Percentiles rank a stretch among this genome's conserved stretches.
Evolutionary conservation across 2,113 vertebrate species (phyloP).

Genomic region (Aegotheles bennettii): DNA sequence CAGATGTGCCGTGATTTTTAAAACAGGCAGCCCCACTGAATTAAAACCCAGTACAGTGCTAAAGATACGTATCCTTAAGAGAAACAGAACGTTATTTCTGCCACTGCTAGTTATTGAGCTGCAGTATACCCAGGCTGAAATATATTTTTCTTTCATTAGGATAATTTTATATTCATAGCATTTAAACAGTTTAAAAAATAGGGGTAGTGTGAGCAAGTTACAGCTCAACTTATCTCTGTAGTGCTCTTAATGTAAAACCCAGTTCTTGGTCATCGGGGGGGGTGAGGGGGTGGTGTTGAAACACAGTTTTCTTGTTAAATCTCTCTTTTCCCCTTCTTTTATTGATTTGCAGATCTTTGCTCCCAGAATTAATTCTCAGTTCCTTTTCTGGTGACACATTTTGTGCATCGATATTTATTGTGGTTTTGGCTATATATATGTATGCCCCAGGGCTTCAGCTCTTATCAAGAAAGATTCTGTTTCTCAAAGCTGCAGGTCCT

Average conservation of each 20-base stretch:
- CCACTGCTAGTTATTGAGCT: not conserved
- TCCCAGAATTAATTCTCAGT: not conserved
- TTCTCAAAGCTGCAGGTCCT: constrained; percentile 24
- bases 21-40: not conserved
- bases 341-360: not conserved
- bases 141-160: not conserved
- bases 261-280: not conserved
- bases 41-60: not conserved
- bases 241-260: not conserved
- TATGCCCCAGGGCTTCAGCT: not conserved
- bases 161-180: not conserved
- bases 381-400: not conserved
- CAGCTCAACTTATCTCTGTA: not conserved
- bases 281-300: not conserved
- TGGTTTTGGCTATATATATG: not conserved
- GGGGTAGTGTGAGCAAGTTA: not conserved
- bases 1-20: not conserved
- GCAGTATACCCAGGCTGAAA: not conserved
- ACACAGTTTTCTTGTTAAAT: not conserved
- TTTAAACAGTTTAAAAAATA: not conserved
- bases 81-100: not conserved
- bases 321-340: not conserved
- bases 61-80: not conserved
- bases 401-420: constrained; percentile 34
- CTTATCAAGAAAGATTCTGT: constrained; percentile 1